These are phyloP conservation scores for Opisthograptis luteolata DNA, from an alignment of 2,888 invertebrate species.

Conservation along the genomic window DNA sequence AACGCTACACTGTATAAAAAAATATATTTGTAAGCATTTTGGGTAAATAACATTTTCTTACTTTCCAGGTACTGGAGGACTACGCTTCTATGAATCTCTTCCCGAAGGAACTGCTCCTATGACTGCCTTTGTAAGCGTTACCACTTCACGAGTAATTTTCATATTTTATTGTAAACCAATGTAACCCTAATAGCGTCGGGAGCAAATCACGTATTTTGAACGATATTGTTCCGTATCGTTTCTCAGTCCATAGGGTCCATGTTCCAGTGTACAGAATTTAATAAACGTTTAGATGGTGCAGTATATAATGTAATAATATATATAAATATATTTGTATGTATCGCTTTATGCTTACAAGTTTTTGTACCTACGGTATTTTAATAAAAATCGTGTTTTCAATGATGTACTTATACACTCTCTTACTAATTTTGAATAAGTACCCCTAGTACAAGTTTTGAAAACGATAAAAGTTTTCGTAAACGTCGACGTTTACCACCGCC, in stretches of 20 bases:
- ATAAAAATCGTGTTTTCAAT: constrained; percentile 16
- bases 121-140: constrained; percentile 48
- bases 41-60: neutral
- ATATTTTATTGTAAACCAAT: neutral
- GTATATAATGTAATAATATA: too few species aligned
- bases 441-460: too few species aligned
- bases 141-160: constrained; percentile 2
- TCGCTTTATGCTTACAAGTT: constrained; percentile 19
- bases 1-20: too few species aligned
- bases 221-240: constrained; percentile 11
- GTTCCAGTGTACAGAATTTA: constrained; percentile 8
- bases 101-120: constrained; percentile 88
- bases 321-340: too few species aligned
- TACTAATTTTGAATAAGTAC: too few species aligned
- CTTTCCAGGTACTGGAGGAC: constrained; percentile 89
- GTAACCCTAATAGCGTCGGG: constrained; percentile 3
- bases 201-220: constrained; percentile 1
- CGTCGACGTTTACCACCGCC: too few species aligned
- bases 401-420: too few species aligned
- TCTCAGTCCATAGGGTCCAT: constrained; percentile 17
- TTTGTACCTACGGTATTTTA: constrained; percentile 19
- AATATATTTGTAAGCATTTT: too few species aligned
- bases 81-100: constrained; percentile 92
- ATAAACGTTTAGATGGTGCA: constrained; percentile 15
- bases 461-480: too few species aligned